These are phyloP conservation scores for Anisognathus igniventris DNA, from an alignment of 2,797 vertebrate species.

Conservation along the genomic window DNA sequence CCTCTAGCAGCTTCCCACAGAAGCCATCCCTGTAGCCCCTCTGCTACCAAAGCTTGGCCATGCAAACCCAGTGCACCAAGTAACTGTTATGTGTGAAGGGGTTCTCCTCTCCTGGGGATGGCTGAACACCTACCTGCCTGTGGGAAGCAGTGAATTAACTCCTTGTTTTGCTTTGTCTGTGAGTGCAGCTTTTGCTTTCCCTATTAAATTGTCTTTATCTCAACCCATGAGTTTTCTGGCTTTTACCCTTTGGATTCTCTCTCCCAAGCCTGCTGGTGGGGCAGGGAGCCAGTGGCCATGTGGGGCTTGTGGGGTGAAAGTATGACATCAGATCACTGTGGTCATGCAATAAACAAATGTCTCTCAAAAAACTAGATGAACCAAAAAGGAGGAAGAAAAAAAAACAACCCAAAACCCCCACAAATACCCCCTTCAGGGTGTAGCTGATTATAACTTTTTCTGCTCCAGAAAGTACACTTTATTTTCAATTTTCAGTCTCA, in stretches of 20 bases:
- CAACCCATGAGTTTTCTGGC: background rate
- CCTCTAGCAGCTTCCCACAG: background rate
- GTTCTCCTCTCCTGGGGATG: too few relatives aligned
- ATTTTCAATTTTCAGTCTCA: constrained; percentile 4
- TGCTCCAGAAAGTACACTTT: constrained; percentile 8
- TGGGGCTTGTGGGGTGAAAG: background rate
- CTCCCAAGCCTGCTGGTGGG: background rate
- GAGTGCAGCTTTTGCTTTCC: background rate
- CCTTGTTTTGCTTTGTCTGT: background rate
- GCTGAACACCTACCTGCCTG: background rate
- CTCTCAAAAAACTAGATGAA: background rate
- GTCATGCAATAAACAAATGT: background rate
- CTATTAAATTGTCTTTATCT: background rate
- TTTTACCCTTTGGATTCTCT: background rate
- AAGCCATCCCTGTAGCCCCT: background rate
- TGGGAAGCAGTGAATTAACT: background rate
- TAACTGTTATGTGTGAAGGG: background rate
- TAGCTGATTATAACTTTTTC: background rate
- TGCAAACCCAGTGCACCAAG: background rate
- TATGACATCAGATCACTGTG: background rate
- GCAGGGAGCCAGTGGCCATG: fast-evolving
- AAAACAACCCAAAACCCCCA: background rate
- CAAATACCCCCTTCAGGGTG: background rate
- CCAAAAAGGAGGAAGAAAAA: background rate
- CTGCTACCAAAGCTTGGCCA: background rate